Percentiles rank a stretch among this genome's conserved stretches.
phyloP scores from a whole-genome alignment of 2,797 vertebrate genomes.

The Ceyx erithaca region DNA sequence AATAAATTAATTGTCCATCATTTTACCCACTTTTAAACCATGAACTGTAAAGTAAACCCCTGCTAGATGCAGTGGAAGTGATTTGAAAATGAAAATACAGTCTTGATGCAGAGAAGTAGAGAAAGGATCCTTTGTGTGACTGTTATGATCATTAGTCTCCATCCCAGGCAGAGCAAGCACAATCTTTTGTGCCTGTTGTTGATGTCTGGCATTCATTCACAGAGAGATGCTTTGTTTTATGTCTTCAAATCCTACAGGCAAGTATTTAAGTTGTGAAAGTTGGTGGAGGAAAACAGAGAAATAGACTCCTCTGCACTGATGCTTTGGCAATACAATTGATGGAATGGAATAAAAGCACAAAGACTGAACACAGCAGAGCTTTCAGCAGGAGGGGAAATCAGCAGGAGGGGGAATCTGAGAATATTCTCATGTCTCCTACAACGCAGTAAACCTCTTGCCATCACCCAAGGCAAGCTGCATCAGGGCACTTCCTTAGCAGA shows the following conservation, averaged over 20 bases:
- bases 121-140: not conserved
- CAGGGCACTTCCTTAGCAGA: not conserved
- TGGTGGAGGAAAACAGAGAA: not conserved
- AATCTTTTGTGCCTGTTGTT: not conserved
- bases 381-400: not conserved
- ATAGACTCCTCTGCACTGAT: not conserved
- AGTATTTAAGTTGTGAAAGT: constrained; percentile 26
- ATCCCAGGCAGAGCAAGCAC: not conserved
- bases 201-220: not conserved
- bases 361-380: not conserved
- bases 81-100: constrained; percentile 34
- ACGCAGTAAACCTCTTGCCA: accelerated
- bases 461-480: not conserved
- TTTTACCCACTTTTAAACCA: not conserved
- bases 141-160: constrained; percentile 9
- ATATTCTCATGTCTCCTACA: not conserved
- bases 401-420: not conserved
- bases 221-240: constrained; percentile 3
- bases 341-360: not conserved
- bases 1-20: not conserved
- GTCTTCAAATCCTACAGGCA: not conserved
- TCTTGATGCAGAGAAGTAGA: not conserved
- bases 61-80: not conserved
- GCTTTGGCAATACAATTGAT: not conserved
- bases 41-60: not conserved